Percentiles rank a stretch among this genome's conserved stretches.
Conservation (phyloP, 2,113 vertebrate genomes). For the Porphyrio hochstetteri region DNA sequence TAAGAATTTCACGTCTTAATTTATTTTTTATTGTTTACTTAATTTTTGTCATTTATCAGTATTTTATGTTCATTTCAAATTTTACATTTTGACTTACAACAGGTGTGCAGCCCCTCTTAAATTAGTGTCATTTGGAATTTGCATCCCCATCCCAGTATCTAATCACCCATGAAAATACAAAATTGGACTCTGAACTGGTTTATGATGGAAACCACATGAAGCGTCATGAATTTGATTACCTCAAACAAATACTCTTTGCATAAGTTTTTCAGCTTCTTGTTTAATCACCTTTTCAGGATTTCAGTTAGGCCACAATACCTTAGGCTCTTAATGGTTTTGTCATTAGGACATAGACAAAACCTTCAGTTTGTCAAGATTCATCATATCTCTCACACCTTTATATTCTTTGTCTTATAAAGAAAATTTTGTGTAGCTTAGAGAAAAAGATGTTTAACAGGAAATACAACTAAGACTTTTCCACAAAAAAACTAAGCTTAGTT, state of each 20-base stretch:
- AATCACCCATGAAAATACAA: neutral
- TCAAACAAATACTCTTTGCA: neutral
- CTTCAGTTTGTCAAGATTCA: neutral
- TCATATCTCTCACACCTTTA: neutral
- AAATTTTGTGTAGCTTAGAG: neutral
- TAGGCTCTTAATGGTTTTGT: neutral
- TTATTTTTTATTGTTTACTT: neutral
- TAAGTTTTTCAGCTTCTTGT: neutral
- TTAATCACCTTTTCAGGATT: neutral
- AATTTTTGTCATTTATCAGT: neutral
- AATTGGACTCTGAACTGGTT: neutral
- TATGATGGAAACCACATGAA: neutral
- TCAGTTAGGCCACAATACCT: neutral
- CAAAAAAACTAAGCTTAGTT: neutral
- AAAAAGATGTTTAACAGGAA: neutral
- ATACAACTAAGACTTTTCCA: neutral
- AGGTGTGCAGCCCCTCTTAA: neutral
- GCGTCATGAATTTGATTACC: neutral
- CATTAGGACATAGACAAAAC: neutral
- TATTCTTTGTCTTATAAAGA: neutral
- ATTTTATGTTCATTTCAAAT: neutral
- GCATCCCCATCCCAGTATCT: neutral
- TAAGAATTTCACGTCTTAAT: neutral
- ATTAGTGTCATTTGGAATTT: neutral
- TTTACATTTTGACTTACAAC: neutral